phyloP scores from a whole-genome alignment of 2,797 vertebrate genomes.

The Macrochelys suwanniensis region DNA sequence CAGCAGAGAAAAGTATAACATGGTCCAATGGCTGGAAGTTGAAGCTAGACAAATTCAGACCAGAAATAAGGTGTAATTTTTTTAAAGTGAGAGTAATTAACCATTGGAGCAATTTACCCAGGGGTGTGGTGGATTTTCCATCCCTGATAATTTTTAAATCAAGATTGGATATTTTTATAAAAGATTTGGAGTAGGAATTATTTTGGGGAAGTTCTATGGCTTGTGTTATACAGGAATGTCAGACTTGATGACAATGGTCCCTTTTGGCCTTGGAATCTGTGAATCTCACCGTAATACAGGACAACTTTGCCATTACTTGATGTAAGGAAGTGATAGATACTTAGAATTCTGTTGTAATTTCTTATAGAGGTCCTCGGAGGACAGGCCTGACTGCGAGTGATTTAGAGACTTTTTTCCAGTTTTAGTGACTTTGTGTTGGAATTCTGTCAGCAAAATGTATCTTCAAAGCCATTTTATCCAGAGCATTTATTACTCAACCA shows the following conservation, averaged over 20 bases:
- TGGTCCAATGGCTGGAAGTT: not conserved
- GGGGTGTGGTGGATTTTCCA: not conserved
- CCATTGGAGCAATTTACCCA: not conserved
- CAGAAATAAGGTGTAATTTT: not conserved
- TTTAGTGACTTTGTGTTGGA: slow-evolving; percentile 10
- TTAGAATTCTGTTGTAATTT: slow-evolving; percentile 18
- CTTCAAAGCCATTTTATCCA: slow-evolving; percentile 1
- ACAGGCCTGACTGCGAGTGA: not conserved
- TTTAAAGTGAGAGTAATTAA: not conserved
- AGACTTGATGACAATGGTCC: not conserved
- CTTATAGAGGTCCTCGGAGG: slow-evolving; percentile 5
- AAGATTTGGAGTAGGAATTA: not conserved
- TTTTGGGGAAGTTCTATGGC: not conserved
- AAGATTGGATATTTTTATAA: not conserved
- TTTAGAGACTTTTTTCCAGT: not conserved
- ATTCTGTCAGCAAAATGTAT: slow-evolving; percentile 51
- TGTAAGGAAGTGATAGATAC: not conserved
- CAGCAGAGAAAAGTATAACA: not conserved
- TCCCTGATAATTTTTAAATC: not conserved
- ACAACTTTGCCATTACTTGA: not conserved
- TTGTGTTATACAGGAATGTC: not conserved
- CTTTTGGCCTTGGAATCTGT: not conserved
- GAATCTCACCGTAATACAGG: not conserved
- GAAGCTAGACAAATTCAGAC: not conserved
- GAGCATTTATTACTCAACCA: not conserved